phyloP scores from a whole-genome alignment of 2,113 vertebrate species.

The Cinclus mexicanus region DNA sequence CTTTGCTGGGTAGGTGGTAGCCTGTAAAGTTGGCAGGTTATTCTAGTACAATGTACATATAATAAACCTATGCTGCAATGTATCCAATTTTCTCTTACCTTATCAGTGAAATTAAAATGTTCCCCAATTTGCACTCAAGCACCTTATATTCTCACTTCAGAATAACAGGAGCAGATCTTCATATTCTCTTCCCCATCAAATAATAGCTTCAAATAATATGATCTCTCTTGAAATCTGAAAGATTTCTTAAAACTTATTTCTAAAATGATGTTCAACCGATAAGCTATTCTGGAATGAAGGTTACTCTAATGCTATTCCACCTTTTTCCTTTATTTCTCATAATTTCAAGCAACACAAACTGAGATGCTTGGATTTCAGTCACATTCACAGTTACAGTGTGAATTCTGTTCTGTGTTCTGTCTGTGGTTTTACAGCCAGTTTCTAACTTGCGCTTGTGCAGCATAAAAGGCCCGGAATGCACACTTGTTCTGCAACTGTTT shows the following conservation, averaged over 20 bases:
- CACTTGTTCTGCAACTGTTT: accelerated
- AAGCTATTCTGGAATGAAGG: not conserved
- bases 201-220: not conserved
- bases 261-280: not conserved
- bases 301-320: not conserved
- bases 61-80: not conserved
- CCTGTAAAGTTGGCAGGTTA: not conserved
- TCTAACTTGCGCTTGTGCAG: not conserved
- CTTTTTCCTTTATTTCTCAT: not conserved
- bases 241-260: not conserved
- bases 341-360: not conserved
- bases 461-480: not conserved
- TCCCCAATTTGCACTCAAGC: not conserved
- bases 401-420: not conserved
- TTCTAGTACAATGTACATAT: not conserved
- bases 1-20: not conserved
- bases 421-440: not conserved
- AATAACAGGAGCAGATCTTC: not conserved
- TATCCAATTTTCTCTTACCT: not conserved
- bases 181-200: not conserved
- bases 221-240: not conserved
- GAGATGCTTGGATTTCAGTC: not conserved
- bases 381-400: not conserved
- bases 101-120: not conserved
- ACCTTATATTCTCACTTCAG: not conserved